phyloP scores from a whole-genome alignment of 1,140 invertebrate species.

The Akabosia matsudoensis region DNA sequence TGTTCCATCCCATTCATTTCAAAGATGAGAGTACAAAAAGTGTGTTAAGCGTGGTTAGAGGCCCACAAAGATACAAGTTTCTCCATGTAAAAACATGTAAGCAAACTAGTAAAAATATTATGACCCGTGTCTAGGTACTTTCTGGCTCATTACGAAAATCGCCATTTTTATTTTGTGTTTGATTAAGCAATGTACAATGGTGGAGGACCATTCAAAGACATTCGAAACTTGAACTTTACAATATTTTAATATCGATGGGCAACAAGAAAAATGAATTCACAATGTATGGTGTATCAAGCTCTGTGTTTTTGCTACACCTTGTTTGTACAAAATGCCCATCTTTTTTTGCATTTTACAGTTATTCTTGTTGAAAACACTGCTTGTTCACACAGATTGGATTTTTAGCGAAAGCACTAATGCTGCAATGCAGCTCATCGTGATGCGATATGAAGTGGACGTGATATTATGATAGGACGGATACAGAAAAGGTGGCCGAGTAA shows the following conservation, averaged over 20 bases:
- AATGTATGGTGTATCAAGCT: too few relatives aligned
- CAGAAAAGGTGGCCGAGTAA: constrained; percentile 13
- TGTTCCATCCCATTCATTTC: too few relatives aligned
- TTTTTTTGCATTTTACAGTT: constrained; percentile 17
- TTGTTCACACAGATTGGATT: not conserved
- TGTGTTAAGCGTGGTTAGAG: constrained; percentile 16
- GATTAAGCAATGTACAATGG: not conserved
- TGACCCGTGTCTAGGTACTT: not conserved
- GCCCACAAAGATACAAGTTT: constrained; percentile 2
- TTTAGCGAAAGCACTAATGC: constrained; percentile 14
- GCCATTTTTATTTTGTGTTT: constrained; percentile 9
- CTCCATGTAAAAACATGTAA: not conserved
- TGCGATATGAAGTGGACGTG: constrained; percentile 22
- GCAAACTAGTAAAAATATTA: not conserved
- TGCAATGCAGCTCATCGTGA: constrained; percentile 23
- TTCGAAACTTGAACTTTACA: not conserved
- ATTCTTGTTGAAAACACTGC: not conserved
- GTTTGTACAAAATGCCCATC: not conserved
- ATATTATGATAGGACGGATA: constrained; percentile 18
- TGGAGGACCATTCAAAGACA: not conserved
- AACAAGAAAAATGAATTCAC: too few relatives aligned
- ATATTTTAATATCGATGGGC: too few relatives aligned
- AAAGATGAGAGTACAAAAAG: not conserved
- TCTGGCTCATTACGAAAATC: constrained; percentile 4
- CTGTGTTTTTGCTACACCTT: too few relatives aligned